Evolutionary conservation across 2,113 vertebrate species (phyloP), one percentile per base, ranked within the genome.

Genomic region (Thunnus maccoyii): DNA sequence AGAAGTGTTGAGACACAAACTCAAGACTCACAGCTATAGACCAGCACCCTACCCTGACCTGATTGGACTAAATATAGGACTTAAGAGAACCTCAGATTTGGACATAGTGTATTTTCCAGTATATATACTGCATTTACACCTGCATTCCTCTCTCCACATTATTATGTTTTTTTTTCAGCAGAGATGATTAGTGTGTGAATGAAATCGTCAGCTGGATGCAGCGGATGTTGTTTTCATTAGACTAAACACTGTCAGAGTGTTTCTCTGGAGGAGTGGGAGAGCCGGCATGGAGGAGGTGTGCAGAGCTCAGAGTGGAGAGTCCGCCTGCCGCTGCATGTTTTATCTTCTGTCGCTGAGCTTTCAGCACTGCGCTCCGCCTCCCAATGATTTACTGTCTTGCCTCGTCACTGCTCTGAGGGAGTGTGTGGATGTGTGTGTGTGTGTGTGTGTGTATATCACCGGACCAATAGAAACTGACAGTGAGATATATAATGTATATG

Each of bases 291-390:
- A 41, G 18, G 74, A 83, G 79, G 81, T 66, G 80, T 71, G 71
- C 62, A 14, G 58, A 62, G 82, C 56, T 80, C 68, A 36, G 67
- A 46, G 50, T 41, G 27, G 73, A 82, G 80, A 83, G 78, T 82
- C 64, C 16, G 55, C 51, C 72, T 25, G 73, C 52, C 30, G 54
- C 77, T 75, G 62, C 65, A 72, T 92, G 88, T 90, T 93, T 94
- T 94, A 94, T 94, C 88, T 90, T 75, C 91, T 92, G 91, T 93
- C 93, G 90, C 56, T 15, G 83, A 87, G 86, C 86, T 88, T 86
- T 91, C 89, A 83, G 86, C 41, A 14, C 65, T 0, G 70, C 61
- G 62, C 82, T 80, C 83, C 84, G 89, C 88, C 88, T 88, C 44
- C 72, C 76, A 56, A 22, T 91, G 92, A 95, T 94, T 94, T 94